Evolutionary conservation across 2,797 vertebrate species (phyloP).

Genomic region (Falco naumanni): DNA sequence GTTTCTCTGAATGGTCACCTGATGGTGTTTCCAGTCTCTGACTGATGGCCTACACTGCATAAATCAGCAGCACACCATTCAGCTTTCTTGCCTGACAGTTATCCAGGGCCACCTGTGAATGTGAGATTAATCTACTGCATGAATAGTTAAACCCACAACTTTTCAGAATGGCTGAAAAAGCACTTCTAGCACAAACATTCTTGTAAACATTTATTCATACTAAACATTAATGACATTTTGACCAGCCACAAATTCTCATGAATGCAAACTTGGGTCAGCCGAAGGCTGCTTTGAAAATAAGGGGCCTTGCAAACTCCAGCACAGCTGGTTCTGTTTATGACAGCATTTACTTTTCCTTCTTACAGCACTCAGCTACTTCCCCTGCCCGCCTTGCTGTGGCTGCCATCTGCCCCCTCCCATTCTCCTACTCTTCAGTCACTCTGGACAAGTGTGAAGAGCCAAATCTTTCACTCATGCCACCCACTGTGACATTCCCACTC

Average conservation of each 20-base stretch:
- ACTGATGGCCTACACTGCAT: neutral
- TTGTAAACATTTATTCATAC: slow-evolving; percentile 6
- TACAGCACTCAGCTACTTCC: neutral
- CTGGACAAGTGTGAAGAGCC: neutral
- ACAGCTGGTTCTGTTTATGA: slow-evolving; percentile 19
- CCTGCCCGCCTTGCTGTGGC: neutral
- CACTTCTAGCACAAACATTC: neutral
- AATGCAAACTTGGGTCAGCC: neutral
- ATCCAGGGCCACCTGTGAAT: neutral
- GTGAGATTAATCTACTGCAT: neutral
- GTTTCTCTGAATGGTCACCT: slow-evolving; percentile 4
- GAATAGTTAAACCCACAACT: neutral
- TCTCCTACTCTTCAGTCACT: neutral
- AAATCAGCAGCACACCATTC: neutral
- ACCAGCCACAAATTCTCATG: neutral
- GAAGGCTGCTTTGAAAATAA: slow-evolving; percentile 16
- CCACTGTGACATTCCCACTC: neutral
- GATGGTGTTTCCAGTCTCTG: neutral
- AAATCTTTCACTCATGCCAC: neutral
- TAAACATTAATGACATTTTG: neutral
- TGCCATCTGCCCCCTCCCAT: slow-evolving; percentile 18
- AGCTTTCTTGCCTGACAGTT: neutral
- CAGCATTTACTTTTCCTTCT: slow-evolving; percentile 10
- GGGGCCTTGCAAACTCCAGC: neutral
- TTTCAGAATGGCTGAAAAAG: neutral